Base-by-base conservation (phyloP, 2,797 vertebrate genomes). In the Delichon dasypus region DNA sequence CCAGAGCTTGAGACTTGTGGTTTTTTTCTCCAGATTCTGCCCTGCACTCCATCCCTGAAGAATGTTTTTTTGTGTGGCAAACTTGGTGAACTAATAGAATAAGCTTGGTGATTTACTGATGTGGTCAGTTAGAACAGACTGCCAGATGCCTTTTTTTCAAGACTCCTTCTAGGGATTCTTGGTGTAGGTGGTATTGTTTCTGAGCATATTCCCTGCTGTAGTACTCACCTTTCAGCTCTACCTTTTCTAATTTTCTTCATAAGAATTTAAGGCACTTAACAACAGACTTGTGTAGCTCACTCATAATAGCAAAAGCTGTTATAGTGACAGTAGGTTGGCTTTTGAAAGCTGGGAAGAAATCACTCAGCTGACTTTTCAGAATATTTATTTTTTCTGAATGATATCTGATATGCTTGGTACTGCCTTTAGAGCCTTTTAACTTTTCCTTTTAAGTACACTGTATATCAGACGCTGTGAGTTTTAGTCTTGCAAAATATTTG, bases 401-500 rank as follows among this genome's bases (percentile, higher is more conserved):
- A 40, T 79, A 75, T n/a, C n/a, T 53, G 48, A 48, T 11, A 30
- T 23, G 23, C 23, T 47, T 88, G 95, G 92, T 57, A 88, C 27
- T 22, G 66, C 12, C n/a, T 79, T 80, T 29, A 75, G 36, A 88
- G 7, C 1, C 10, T 60, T 82, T 76, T 45, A 90, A 32, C 6
- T 11, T 91, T 80, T 76, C 25, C n/a, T 85, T 90, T 80, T 71
- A 85, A 58, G 26, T 45, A 18, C 4, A 25, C 16, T 8, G 11
- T 45, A 38, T 88, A 81, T 61, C 27, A 70, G 48, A 51, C 16
- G 19, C 15, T 60, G 36, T 40, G 55, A 94, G 21, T 79, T 82
- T 92, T 87, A 94, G 55, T 92, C 61, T 58, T 92, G 68, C 48
- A 88, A 85, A 50, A 20, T 92, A 86, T 77, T 90, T 34, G 57